A percentile compares a stretch with the other conserved stretches of the same genome.
Evolutionary conservation across 1,140 invertebrate genomes (phyloP).

Genomic region (Penaeus vannamei): DNA sequence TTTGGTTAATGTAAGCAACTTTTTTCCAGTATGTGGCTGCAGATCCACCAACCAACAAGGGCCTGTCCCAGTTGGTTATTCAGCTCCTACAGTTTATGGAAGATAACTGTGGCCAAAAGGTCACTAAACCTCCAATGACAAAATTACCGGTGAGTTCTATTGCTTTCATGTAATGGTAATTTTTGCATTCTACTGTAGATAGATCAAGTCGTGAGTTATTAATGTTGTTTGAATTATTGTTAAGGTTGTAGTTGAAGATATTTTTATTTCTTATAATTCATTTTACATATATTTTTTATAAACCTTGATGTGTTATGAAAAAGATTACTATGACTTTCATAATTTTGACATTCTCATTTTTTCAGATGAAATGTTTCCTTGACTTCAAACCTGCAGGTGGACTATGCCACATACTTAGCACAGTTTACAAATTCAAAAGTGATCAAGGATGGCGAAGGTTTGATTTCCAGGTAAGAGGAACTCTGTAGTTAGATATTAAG

Average conservation of each 20-base stretch:
- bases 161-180: neutral
- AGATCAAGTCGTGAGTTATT: too few relatives aligned
- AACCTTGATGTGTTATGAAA: too few relatives aligned
- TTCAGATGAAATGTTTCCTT: slow-evolving; percentile 91
- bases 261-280: neutral
- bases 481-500: too few relatives aligned
- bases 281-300: too few relatives aligned
- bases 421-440: slow-evolving; percentile 94
- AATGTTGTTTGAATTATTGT: neutral
- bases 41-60: slow-evolving; percentile 95
- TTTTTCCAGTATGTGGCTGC: slow-evolving; percentile 84
- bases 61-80: slow-evolving; percentile 85
- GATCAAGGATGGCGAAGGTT: slow-evolving; percentile 96
- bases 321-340: neutral
- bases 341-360: slow-evolving; percentile 57
- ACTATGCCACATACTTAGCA: slow-evolving; percentile 92
- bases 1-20: too few relatives aligned
- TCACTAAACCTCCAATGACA: slow-evolving; percentile 82
- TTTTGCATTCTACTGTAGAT: too few relatives aligned
- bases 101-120: slow-evolving; percentile 94
- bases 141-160: slow-evolving; percentile 73
- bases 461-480: slow-evolving; percentile 82
- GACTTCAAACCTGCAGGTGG: slow-evolving; percentile 95
- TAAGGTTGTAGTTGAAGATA: neutral
- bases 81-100: slow-evolving; percentile 97